Conservation (phyloP, 92 coral and sea anemone genomes). For the Umimayanthus chanpuru region DNA sequence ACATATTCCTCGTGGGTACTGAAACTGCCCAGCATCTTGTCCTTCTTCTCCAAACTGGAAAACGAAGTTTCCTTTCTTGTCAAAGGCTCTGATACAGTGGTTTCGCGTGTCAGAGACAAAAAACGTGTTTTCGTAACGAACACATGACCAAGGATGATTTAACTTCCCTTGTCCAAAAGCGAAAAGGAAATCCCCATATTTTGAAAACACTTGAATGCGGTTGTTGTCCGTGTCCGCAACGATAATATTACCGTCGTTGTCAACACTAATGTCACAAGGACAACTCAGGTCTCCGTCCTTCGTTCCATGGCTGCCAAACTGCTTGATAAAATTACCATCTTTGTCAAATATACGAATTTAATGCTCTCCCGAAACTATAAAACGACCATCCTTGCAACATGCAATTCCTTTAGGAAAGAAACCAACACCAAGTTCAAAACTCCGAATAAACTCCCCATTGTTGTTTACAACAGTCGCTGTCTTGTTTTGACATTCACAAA, state of each 20-base stretch:
- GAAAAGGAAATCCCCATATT: background rate
- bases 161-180: background rate
- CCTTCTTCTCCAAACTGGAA: background rate
- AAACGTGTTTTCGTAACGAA: background rate
- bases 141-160: background rate
- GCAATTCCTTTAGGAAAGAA: background rate
- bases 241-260: background rate
- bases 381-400: background rate
- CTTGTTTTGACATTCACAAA: too few species aligned
- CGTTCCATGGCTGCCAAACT: background rate
- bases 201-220: background rate
- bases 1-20: background rate
- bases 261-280: background rate
- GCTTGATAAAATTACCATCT: background rate
- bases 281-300: background rate
- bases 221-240: background rate
- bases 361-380: background rate
- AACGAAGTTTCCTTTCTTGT: background rate
- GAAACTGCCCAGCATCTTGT: background rate
- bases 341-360: background rate
- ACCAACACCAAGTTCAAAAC: too few species aligned
- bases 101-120: background rate
- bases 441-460: too few species aligned
- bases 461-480: too few species aligned
- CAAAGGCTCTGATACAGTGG: background rate